Conservation (phyloP, 2,797 vertebrate genomes). For the Anniella stebbinsi region DNA sequence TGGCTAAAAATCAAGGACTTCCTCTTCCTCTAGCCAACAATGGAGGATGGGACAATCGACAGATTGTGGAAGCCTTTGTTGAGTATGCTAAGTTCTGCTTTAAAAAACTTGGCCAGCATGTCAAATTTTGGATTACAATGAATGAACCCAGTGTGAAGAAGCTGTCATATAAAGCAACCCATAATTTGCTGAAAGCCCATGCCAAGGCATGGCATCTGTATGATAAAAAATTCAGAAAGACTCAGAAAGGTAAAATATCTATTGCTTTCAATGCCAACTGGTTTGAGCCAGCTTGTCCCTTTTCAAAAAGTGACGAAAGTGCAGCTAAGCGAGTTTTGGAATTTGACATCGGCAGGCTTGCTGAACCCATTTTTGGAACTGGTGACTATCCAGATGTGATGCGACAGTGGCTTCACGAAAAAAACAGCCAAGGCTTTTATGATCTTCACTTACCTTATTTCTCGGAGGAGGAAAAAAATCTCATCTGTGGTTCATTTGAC, state of each 20-base stretch:
- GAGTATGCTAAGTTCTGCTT: constrained; percentile 93
- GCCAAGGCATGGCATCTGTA: constrained; percentile 90
- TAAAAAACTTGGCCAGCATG: constrained; percentile 85
- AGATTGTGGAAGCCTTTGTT: constrained; percentile 86
- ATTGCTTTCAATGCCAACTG: constrained; percentile 93
- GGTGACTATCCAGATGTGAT: constrained; percentile 93
- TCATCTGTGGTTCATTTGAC: constrained; percentile 91
- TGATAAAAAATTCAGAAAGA: constrained; percentile 84
- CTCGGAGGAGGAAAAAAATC: constrained; percentile 84
- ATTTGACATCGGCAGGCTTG: constrained; percentile 92
- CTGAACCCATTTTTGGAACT: constrained; percentile 92
- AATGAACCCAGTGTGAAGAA: constrained; percentile 90
- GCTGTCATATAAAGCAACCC: constrained; percentile 87
- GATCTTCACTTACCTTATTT: constrained; percentile 90
- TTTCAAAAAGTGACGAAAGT: constrained; percentile 87
- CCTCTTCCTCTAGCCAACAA: constrained; percentile 81
- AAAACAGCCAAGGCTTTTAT: constrained; percentile 82
- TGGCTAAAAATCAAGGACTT: constrained; percentile 84
- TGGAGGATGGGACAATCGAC: constrained; percentile 89
- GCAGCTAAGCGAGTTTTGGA: constrained; percentile 91
- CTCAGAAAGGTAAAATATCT: constrained; percentile 90
- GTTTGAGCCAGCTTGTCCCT: constrained; percentile 94
- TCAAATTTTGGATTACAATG: constrained; percentile 96
- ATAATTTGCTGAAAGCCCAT: constrained; percentile 92
- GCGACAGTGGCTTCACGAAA: constrained; percentile 89